A percentile compares a stretch with the other conserved stretches of the same genome.
phyloP scores from a whole-genome alignment of 2,888 invertebrate species.

The Phymatocera aterrima region DNA sequence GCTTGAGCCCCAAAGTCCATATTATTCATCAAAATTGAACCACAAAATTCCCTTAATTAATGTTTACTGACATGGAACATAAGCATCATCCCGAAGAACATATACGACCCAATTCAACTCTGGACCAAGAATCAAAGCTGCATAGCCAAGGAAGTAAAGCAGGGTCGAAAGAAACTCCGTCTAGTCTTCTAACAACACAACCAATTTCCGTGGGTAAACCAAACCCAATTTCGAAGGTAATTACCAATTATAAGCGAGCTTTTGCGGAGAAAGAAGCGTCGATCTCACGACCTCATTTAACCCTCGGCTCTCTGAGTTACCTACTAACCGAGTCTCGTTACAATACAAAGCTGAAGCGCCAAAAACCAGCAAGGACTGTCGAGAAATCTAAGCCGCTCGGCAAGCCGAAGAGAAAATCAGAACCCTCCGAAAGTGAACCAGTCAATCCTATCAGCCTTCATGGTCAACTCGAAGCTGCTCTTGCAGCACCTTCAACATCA shows the following conservation, averaged over 20 bases:
- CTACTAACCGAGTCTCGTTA: background rate
- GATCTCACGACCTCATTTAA: background rate
- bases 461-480: background rate
- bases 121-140: background rate
- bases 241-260: background rate
- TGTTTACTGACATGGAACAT: constrained; percentile 48
- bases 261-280: background rate
- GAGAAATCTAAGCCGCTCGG: background rate
- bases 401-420: background rate
- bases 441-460: background rate
- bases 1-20: background rate
- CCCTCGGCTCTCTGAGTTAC: background rate
- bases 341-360: background rate
- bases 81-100: constrained; percentile 32
- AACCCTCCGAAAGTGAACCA: background rate
- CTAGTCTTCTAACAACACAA: background rate
- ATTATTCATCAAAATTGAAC: constrained; percentile 22
- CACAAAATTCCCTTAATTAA: constrained; percentile 19
- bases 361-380: background rate
- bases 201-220: constrained; percentile 1
- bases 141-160: background rate
- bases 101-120: constrained; percentile 1
- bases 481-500: background rate
- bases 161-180: background rate
- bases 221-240: background rate